Percentiles rank a stretch among this genome's conserved stretches.
Conservation (phyloP, 2,113 vertebrate species). For the Lathamus discolor region DNA sequence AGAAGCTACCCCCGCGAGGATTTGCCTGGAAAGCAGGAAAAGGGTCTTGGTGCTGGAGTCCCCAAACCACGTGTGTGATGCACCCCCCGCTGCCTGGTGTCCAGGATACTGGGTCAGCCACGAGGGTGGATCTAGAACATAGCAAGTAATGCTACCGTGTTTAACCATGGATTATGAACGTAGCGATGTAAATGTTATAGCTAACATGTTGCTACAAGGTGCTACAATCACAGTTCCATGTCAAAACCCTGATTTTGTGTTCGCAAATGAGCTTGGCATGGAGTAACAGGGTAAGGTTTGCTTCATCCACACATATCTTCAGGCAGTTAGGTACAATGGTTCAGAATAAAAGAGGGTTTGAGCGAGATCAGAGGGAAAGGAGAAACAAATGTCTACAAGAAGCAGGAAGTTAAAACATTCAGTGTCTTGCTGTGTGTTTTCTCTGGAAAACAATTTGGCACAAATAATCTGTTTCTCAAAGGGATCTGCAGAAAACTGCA, state of each 20-base stretch:
- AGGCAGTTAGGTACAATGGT: not conserved
- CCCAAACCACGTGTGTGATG: not conserved
- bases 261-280: not conserved
- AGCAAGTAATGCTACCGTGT: not conserved
- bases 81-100: rapidly evolving
- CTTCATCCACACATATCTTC: not conserved
- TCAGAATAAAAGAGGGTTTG: not conserved
- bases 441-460: not conserved
- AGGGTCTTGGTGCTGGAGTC: not conserved
- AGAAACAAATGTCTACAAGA: not conserved
- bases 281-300: not conserved
- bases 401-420: not conserved
- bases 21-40: not conserved
- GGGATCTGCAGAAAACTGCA: not conserved
- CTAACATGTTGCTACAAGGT: not conserved
- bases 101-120: not conserved
- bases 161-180: not conserved
- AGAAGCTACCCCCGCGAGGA: not conserved
- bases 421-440: not conserved
- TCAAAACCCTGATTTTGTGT: not conserved
- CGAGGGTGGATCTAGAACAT: not conserved
- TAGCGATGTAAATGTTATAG: not conserved
- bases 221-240: not conserved
- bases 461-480: not conserved
- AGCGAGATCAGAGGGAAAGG: not conserved